Conservation (phyloP, 2,113 vertebrate species). For the western clawed frog (Xenopus tropicalis) region UCB_Xtro_10.0 CM004443.2:110684001-110684500, state of each 20-base stretch:
- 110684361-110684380: conserved; percentile 8
- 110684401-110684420: no score
- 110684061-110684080: not conserved
- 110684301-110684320: conserved; percentile 21
- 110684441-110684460: no score
- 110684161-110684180: conserved; percentile 15
- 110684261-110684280: conserved; percentile 37
- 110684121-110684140: not conserved
- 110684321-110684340: conserved; percentile 28
- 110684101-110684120: not conserved
- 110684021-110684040: no score
- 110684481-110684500: no score
- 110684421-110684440: no score
- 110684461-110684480: no score
- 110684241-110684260: conserved; percentile 27
- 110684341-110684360: conserved; percentile 21
- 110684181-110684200: conserved; percentile 21
- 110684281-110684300: conserved; percentile 32
- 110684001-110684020: no score
- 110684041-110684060: no score
- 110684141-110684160: conserved; percentile 1
- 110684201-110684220: conserved; percentile 22
- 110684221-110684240: conserved; percentile 21
- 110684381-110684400: not conserved
- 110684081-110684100: not conserved